Evolutionary conservation across 2,888 invertebrate genomes (phyloP).

Genomic region (Mythimna albipuncta): DNA sequence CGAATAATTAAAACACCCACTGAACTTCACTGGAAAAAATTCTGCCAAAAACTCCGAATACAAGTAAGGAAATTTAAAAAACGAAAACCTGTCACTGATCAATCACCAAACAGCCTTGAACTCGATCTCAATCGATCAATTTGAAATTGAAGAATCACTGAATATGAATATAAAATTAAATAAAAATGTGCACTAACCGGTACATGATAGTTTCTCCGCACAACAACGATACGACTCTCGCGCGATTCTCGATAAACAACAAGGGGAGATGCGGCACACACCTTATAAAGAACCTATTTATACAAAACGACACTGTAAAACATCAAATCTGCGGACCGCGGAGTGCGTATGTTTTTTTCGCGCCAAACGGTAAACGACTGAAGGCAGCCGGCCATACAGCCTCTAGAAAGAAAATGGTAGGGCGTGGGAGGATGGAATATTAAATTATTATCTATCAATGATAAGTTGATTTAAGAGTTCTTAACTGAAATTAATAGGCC

Average conservation of each 20-base stretch:
- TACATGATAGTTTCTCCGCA: conserved; percentile 73
- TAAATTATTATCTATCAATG: conserved; percentile 35
- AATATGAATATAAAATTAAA: conserved; percentile 41
- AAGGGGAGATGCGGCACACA: conserved; percentile 72
- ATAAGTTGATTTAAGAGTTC: conserved; percentile 55
- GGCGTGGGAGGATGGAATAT: conserved; percentile 67
- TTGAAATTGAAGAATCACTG: conserved; percentile 42
- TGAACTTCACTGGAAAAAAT: background rate
- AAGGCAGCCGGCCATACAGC: conserved; percentile 57
- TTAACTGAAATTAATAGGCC: conserved; percentile 33
- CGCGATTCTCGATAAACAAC: conserved; percentile 72
- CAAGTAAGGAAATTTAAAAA: background rate
- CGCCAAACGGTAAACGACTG: conserved; percentile 75
- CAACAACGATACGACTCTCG: conserved; percentile 67
- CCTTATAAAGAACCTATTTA: conserved; percentile 82
- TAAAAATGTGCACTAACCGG: conserved; percentile 82
- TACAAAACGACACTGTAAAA: conserved; percentile 75
- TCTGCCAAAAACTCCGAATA: background rate
- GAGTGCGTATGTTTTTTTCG: conserved; percentile 72
- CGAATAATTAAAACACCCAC: background rate
- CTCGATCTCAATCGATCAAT: conserved; percentile 30
- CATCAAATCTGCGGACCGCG: conserved; percentile 42
- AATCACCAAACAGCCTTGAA: conserved; percentile 28
- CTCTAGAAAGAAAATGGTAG: conserved; percentile 67
- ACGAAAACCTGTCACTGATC: conserved; percentile 10